phyloP scores from a whole-genome alignment of 2,113 vertebrate genomes.

The Crotophaga sulcirostris region DNA sequence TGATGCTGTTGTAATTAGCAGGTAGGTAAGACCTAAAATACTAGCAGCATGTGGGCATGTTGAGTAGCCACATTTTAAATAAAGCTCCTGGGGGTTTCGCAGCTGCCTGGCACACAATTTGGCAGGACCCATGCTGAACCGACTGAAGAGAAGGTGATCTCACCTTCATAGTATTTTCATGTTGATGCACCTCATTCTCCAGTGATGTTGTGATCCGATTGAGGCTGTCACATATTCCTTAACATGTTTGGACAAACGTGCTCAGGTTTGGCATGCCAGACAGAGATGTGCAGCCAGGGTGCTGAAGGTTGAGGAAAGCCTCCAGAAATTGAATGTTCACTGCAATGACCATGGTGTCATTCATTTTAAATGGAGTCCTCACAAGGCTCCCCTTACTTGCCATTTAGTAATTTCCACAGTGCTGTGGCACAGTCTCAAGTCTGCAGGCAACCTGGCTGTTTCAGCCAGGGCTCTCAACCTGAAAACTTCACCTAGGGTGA shows the following conservation, averaged over 20 bases:
- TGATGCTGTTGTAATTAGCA: not conserved
- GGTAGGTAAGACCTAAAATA: not conserved
- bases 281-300: not conserved
- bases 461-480: not conserved
- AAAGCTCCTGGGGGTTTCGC: not conserved
- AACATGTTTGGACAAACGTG: not conserved
- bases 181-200: conserved; percentile 40
- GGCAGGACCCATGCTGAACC: not conserved
- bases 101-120: not conserved
- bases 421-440: not conserved
- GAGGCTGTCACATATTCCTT: conserved; percentile 27
- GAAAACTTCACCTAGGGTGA: not conserved
- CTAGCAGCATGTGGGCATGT: not conserved
- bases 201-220: conserved; percentile 31
- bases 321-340: not conserved
- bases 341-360: not conserved
- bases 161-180: conserved; percentile 18
- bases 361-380: not conserved
- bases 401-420: not conserved
- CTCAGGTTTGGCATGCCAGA: conserved; percentile 12
- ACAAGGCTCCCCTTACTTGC: not conserved
- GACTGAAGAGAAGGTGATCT: conserved; percentile 49
- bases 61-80: not conserved
- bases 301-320: conserved; percentile 12
- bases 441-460: not conserved